phyloP scores from a whole-genome alignment of 2,888 invertebrate species.

The Dicroscelio sp. region DNA sequence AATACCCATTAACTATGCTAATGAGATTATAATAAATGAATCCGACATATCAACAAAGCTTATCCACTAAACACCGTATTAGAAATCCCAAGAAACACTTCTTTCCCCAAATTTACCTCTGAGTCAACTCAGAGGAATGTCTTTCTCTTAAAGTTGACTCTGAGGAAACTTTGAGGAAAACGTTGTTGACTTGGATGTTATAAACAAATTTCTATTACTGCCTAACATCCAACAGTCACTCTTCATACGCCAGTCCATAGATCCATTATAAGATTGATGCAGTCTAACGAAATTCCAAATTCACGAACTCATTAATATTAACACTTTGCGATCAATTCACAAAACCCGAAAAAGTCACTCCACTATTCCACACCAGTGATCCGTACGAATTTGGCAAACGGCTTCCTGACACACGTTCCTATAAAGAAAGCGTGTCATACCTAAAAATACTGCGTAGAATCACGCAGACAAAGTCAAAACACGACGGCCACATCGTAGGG shows the following conservation, averaged over 20 bases:
- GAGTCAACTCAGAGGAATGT: no score
- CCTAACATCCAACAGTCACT: no score
- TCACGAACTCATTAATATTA: slow-evolving; percentile 60
- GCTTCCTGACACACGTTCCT: slow-evolving; percentile 38
- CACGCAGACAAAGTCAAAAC: slow-evolving; percentile 85
- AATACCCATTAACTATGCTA: slow-evolving; percentile 35
- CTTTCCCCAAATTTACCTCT: no score
- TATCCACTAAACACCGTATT: no score
- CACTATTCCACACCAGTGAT: slow-evolving; percentile 26
- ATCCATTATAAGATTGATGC: slow-evolving; percentile 2
- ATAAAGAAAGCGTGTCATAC: slow-evolving; percentile 88
- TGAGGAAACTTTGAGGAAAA: no score
- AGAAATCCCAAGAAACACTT: no score
- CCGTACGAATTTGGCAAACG: slow-evolving; percentile 58
- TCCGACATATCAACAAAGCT: no score
- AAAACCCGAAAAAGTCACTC: slow-evolving; percentile 47
- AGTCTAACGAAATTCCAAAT: neutral
- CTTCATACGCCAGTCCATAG: slow-evolving; percentile 1
- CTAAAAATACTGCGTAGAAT: slow-evolving; percentile 89
- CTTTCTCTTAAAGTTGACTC: no score
- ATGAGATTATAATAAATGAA: no score
- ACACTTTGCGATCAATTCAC: slow-evolving; percentile 50
- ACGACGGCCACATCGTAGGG: slow-evolving; percentile 29
- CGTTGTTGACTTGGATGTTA: no score
- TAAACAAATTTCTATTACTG: no score